Conservation (phyloP, 2,888 invertebrate species). For the Luperina nickerlii region DNA sequence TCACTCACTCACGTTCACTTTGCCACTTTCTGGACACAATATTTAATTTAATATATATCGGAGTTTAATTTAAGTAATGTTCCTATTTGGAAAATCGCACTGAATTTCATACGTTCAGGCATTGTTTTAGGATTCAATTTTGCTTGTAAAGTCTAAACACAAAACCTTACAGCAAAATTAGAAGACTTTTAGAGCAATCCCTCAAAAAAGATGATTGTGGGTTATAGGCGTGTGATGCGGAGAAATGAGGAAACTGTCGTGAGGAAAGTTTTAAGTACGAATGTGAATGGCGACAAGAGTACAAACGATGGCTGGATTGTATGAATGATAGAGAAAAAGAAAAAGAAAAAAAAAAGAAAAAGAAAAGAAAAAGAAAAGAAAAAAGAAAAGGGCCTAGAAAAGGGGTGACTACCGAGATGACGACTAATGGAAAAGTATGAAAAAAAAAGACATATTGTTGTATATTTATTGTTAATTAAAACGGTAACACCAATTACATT, state of each 20-base stretch:
- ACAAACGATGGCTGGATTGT: too few species aligned
- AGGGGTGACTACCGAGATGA: too few species aligned
- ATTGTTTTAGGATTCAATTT: not conserved
- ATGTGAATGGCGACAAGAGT: too few species aligned
- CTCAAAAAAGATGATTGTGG: not conserved
- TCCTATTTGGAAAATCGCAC: too few species aligned
- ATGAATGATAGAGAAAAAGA: too few species aligned
- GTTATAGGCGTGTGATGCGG: not conserved
- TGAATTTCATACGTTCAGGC: not conserved
- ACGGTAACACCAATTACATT: too few species aligned
- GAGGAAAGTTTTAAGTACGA: not conserved
- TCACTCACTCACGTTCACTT: not conserved
- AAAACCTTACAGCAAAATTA: not conserved
- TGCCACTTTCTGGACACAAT: not conserved
- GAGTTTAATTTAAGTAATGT: not conserved
- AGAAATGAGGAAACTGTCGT: not conserved
- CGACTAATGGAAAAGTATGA: too few species aligned
- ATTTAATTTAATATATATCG: not conserved
- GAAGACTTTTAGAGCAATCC: not conserved
- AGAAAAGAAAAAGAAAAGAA: too few species aligned
- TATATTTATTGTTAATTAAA: too few species aligned
- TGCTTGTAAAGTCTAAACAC: not conserved
- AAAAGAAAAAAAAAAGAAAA: too few species aligned
- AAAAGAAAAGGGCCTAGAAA: too few species aligned
- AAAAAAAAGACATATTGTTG: not conserved